Conservation (phyloP, 2,888 invertebrate genomes). For the Amphipoea oculea region DNA sequence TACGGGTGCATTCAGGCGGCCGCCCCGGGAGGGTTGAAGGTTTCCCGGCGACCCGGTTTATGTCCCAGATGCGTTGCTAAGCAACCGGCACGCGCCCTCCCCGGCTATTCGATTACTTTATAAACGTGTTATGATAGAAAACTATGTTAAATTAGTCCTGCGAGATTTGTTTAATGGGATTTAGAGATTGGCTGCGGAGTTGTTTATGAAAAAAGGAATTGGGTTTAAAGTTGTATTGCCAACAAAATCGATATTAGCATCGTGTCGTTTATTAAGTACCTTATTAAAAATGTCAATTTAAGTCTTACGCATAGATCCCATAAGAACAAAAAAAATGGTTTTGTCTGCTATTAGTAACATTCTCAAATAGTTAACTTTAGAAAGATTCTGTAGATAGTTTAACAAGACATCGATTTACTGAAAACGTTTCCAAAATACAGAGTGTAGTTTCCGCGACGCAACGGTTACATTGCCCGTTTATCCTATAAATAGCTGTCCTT, state of each 20-base stretch:
- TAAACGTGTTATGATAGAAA: slow-evolving; percentile 65
- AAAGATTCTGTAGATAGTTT: neutral
- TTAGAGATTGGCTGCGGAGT: slow-evolving; percentile 9
- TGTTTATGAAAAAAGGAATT: slow-evolving; percentile 11
- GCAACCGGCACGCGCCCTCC: slow-evolving; percentile 71
- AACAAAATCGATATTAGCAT: neutral
- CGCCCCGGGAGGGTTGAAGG: slow-evolving; percentile 65
- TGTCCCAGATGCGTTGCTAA: slow-evolving; percentile 82
- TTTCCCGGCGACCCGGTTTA: slow-evolving; percentile 74
- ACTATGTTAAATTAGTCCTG: slow-evolving; percentile 64
- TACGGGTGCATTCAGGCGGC: slow-evolving; percentile 63
- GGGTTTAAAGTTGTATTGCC: neutral
- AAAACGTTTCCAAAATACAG: slow-evolving; percentile 10
- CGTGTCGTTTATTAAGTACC: neutral
- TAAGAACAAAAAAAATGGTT: neutral
- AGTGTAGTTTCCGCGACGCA: slow-evolving; percentile 1
- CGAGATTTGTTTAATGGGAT: slow-evolving; percentile 47
- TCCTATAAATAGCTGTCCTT: slow-evolving; percentile 42
- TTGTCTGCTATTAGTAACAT: neutral
- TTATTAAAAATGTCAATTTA: neutral
- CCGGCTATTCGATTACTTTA: slow-evolving; percentile 68
- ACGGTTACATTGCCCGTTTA: slow-evolving; percentile 12
- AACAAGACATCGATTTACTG: neutral
- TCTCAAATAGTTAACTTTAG: neutral
- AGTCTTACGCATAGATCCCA: neutral